These are phyloP conservation scores for Drosophila cardini DNA, from an alignment of 1,140 invertebrate genomes.

Conservation along the genomic window DNA sequence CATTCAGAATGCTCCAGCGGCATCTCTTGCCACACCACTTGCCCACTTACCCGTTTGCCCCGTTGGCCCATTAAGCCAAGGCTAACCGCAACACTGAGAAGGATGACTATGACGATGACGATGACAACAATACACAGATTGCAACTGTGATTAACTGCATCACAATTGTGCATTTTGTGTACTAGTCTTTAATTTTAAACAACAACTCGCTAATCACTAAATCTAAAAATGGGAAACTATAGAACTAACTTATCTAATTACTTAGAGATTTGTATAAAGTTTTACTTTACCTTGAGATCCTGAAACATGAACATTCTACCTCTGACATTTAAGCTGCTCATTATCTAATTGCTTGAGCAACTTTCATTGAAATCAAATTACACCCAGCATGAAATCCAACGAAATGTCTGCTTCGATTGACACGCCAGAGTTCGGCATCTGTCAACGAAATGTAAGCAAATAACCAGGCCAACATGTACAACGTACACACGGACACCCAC, in stretches of 20 bases:
- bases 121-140: conserved; percentile 41
- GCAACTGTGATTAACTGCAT: conserved; percentile 68
- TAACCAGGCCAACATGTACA: conserved; percentile 37
- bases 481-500: conserved; percentile 33
- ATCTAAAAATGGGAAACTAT: neutral
- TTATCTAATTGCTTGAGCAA: conserved; percentile 53
- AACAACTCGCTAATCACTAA: conserved; percentile 55
- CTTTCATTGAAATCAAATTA: conserved; percentile 51
- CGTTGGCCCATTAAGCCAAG: neutral
- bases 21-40: conserved; percentile 2
- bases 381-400: conserved; percentile 30
- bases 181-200: conserved; percentile 62
- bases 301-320: neutral
- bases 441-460: conserved; percentile 29
- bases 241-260: neutral
- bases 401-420: conserved; percentile 44
- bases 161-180: conserved; percentile 40
- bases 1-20: conserved; percentile 29
- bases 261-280: neutral
- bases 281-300: neutral
- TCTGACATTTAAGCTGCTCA: conserved; percentile 27
- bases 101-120: conserved; percentile 14
- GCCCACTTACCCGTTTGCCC: neutral
- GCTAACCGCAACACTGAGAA: conserved; percentile 5
- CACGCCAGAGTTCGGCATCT: conserved; percentile 35